Conservation (phyloP, 2,888 invertebrate genomes). For the Kryphioiulus occultus region DNA sequence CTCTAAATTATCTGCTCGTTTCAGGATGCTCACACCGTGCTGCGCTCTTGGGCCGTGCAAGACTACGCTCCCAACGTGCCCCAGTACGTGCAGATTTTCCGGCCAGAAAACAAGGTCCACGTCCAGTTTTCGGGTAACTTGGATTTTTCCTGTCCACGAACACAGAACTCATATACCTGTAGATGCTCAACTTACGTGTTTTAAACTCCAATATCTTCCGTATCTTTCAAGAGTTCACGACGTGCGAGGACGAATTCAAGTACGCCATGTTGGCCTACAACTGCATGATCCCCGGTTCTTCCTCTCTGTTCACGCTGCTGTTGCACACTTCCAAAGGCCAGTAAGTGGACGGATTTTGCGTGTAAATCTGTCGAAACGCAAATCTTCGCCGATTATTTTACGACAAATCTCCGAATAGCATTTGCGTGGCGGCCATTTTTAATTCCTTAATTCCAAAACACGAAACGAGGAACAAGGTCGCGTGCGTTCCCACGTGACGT, state of each 20-base stretch:
- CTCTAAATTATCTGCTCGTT: background rate
- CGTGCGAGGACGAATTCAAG: conserved; percentile 68
- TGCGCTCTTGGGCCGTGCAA: conserved; percentile 96
- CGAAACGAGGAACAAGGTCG: too few relatives aligned
- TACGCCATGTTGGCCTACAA: conserved; percentile 66
- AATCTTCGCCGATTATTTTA: too few relatives aligned
- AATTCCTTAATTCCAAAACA: too few relatives aligned
- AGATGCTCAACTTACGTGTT: too few relatives aligned
- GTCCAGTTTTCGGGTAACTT: conserved; percentile 85
- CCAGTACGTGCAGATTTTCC: conserved; percentile 97
- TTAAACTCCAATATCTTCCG: background rate
- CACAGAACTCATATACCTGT: too few relatives aligned
- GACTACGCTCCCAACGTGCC: conserved; percentile 96
- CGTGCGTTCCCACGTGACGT: too few relatives aligned
- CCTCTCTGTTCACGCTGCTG: conserved; percentile 65
- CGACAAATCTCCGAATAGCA: too few relatives aligned
- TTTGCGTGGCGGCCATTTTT: too few relatives aligned
- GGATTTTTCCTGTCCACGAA: too few relatives aligned
- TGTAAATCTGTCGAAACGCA: too few relatives aligned
- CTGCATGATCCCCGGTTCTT: conserved; percentile 66
- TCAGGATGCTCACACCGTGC: conserved; percentile 77
- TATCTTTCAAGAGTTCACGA: conserved; percentile 74
- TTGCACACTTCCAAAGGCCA: conserved; percentile 66
- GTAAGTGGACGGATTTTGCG: conserved; percentile 61
- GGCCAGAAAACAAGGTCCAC: conserved; percentile 97